Evolutionary conservation across 2,797 vertebrate species (phyloP).

Genomic region (Clarias laeviceps): DNA sequence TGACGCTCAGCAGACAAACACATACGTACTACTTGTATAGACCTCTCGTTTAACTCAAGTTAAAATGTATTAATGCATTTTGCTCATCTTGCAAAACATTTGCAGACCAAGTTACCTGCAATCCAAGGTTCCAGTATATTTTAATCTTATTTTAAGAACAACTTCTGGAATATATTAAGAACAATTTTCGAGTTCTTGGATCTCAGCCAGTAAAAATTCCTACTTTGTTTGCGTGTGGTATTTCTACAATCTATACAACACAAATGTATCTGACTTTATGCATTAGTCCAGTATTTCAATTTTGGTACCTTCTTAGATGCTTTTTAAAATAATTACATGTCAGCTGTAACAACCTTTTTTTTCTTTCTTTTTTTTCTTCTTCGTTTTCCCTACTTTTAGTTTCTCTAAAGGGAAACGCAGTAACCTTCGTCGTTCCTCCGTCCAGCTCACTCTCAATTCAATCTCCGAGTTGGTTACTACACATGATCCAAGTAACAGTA

Average conservation of each 20-base stretch:
- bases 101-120: too few species aligned
- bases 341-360: neutral
- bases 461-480: constrained; percentile 64
- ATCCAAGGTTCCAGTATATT: neutral
- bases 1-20: too few species aligned
- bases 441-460: constrained; percentile 65
- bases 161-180: neutral
- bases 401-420: constrained; percentile 77
- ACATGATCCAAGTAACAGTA: constrained; percentile 35
- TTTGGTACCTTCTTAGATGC: neutral
- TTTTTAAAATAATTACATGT: neutral
- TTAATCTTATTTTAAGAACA: neutral
- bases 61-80: too few species aligned
- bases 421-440: constrained; percentile 74
- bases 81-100: too few species aligned
- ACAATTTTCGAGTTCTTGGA: neutral
- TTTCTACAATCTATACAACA: neutral
- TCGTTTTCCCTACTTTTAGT: constrained; percentile 60
- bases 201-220: neutral
- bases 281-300: neutral
- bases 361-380: neutral
- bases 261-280: neutral
- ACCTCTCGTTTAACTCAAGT: too few species aligned
- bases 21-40: too few species aligned
- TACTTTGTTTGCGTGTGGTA: neutral